phyloP scores from a whole-genome alignment of 2,888 invertebrate genomes.

The Dryobotodes eremita region DNA sequence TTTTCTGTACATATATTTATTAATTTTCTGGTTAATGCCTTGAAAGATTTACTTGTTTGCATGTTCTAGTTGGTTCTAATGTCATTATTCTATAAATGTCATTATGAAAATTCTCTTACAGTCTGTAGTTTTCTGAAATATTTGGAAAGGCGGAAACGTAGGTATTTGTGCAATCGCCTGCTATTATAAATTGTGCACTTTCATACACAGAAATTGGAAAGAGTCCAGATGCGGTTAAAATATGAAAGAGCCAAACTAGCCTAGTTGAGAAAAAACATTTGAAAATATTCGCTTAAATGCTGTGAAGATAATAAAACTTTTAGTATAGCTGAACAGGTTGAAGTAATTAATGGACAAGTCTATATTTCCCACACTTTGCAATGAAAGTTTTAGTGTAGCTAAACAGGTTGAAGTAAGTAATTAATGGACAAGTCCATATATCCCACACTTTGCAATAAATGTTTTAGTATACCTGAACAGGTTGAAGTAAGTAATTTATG shows the following conservation, averaged over 20 bases:
- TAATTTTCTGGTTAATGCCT: not conserved
- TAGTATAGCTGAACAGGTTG: too few species aligned
- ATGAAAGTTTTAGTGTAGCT: too few species aligned
- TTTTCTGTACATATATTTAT: not conserved
- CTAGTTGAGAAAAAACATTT: slow-evolving; percentile 33
- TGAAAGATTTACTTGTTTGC: not conserved
- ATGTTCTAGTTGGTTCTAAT: not conserved
- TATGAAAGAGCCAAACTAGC: slow-evolving; percentile 57
- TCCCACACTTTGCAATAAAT: not conserved
- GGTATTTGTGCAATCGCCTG: slow-evolving; percentile 60
- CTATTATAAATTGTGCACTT: slow-evolving; percentile 70
- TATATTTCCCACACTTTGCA: not conserved
- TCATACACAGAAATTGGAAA: slow-evolving; percentile 70
- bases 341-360: not conserved
- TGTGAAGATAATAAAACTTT: not conserved
- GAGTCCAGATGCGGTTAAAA: slow-evolving; percentile 67
- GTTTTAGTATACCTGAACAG: not conserved
- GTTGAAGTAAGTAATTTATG: not conserved
- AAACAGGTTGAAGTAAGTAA: not conserved
- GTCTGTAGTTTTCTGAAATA: slow-evolving; percentile 23
- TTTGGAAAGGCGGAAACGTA: slow-evolving; percentile 18
- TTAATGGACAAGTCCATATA: not conserved
- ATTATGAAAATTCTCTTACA: not conserved
- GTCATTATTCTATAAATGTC: not conserved
- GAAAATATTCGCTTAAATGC: slow-evolving; percentile 18